Percentiles rank a stretch among this genome's conserved stretches.
These are phyloP conservation scores for Drosophila robusta DNA, from an alignment of 2,888 invertebrate genomes.

Conservation along the genomic window DNA sequence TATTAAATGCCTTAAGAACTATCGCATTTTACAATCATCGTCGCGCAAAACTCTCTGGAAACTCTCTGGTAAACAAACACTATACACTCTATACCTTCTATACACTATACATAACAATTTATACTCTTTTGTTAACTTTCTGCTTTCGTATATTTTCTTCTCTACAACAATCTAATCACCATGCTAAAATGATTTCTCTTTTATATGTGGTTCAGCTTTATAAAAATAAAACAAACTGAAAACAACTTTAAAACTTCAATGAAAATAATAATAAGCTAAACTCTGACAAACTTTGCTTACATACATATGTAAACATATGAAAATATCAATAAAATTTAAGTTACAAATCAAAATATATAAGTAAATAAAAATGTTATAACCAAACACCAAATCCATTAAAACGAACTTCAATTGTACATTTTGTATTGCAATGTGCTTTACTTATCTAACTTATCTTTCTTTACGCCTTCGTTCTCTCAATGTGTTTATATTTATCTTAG, in stretches of 20 bases:
- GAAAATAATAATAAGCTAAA: constrained; percentile 9
- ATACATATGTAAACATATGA: constrained; percentile 26
- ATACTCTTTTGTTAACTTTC: constrained; percentile 34
- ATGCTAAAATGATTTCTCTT: constrained; percentile 85
- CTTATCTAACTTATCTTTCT: constrained; percentile 2
- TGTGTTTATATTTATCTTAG: constrained; percentile 14
- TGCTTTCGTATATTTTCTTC: constrained; percentile 51
- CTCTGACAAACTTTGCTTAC: constrained; percentile 51
- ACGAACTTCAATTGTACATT: constrained; percentile 21
- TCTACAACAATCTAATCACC: constrained; percentile 78
- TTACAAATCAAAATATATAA: constrained; percentile 25
- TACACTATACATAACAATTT: constrained; percentile 28
- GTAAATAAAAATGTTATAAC: constrained; percentile 29
- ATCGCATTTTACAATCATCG: constrained; percentile 59
- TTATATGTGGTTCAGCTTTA: constrained; percentile 86
- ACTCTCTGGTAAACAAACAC: constrained; percentile 38
- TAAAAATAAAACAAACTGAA: constrained; percentile 62
- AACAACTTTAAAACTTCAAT: constrained; percentile 33
- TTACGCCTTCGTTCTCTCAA: neutral
- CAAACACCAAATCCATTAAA: constrained; percentile 10
- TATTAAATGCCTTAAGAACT: constrained; percentile 52
- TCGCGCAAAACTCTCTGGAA: constrained; percentile 47
- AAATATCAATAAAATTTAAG: constrained; percentile 45
- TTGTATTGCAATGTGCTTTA: constrained; percentile 35
- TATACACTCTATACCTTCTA: constrained; percentile 22